A percentile compares a stretch with the other conserved stretches of the same genome.
Evolutionary conservation across 2,888 invertebrate genomes (phyloP).

Genomic region (Dolichomitus sp.): DNA sequence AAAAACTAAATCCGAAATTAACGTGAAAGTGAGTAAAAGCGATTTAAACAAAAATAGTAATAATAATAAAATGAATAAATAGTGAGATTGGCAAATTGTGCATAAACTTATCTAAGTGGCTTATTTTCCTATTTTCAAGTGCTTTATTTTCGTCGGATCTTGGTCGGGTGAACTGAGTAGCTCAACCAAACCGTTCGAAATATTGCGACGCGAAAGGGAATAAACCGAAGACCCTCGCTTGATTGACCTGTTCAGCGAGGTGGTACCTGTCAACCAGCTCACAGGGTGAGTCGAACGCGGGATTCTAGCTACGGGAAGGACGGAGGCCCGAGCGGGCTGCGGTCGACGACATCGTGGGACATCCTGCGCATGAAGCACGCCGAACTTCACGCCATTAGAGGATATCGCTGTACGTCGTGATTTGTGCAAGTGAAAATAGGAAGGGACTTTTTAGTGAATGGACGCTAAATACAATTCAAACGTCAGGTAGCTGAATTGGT

Average conservation of each 20-base stretch:
- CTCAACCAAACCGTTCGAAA: too few relatives aligned
- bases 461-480: not conserved
- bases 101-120: not conserved
- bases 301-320: too few relatives aligned
- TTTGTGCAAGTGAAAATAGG: not conserved
- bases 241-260: not conserved
- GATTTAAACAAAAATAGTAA: too few relatives aligned
- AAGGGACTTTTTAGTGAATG: not conserved
- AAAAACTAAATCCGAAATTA: too few relatives aligned
- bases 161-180: too few relatives aligned
- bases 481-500: not conserved
- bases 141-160: not conserved
- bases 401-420: not conserved
- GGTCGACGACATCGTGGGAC: not conserved
- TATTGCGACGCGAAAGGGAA: too few relatives aligned
- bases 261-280: not conserved
- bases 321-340: too few relatives aligned
- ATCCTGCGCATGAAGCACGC: not conserved
- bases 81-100: not conserved
- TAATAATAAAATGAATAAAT: too few relatives aligned
- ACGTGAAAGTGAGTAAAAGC: not conserved
- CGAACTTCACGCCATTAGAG: not conserved
- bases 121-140: not conserved
- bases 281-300: too few relatives aligned
- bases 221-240: constrained; percentile 7